These are phyloP conservation scores for Thamnophis elegans DNA, from an alignment of 2,797 vertebrate species.

Conservation along the genomic window DNA sequence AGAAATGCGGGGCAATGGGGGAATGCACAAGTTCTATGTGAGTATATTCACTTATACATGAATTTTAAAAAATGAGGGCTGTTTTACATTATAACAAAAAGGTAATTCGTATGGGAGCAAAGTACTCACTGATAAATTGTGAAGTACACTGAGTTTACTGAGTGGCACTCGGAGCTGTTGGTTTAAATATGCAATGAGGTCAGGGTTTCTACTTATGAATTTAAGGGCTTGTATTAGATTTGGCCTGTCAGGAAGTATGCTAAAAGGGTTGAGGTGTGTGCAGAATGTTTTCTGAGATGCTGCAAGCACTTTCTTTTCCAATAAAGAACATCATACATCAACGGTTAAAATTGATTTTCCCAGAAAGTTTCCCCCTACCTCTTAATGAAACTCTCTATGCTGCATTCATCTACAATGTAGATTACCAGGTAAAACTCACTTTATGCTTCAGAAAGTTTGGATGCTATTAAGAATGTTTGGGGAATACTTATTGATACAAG, in stretches of 20 bases:
- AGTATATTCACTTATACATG: background rate
- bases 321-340: constrained; percentile 47
- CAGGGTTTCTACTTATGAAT: background rate
- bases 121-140: background rate
- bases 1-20: background rate
- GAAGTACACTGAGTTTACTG: background rate
- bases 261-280: constrained; percentile 41
- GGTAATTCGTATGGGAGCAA: background rate
- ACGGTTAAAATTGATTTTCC: constrained; percentile 52
- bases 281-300: constrained; percentile 44
- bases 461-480: constrained; percentile 22
- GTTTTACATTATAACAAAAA: background rate
- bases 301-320: constrained; percentile 33
- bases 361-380: constrained; percentile 36
- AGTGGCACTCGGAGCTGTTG: background rate
- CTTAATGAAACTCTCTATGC: constrained; percentile 33
- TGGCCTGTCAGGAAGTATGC: constrained; percentile 18
- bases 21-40: background rate
- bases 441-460: constrained; percentile 37
- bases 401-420: constrained; percentile 42
- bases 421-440: constrained; percentile 34
- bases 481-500: constrained; percentile 7
- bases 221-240: constrained; percentile 4
- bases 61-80: background rate
- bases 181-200: background rate